These are phyloP conservation scores for Noctilio leporinus DNA, from an alignment of 2,113 vertebrate genomes.

Conservation along the genomic window DNA sequence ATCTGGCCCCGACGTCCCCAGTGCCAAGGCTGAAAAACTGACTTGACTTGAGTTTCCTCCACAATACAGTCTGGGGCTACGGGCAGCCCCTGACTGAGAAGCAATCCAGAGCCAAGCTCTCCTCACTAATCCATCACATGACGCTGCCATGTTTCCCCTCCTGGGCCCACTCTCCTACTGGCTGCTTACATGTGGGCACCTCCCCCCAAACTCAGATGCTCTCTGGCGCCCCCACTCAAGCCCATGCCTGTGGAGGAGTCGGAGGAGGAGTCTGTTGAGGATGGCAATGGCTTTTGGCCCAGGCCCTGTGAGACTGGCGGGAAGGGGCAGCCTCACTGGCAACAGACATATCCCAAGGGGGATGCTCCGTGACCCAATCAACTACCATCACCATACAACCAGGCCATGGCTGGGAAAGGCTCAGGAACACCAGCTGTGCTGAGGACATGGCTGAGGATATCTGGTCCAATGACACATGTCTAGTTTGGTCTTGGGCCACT, in stretches of 20 bases:
- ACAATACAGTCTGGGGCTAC: background rate
- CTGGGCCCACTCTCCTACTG: background rate
- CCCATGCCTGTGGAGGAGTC: background rate
- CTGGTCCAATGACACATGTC: background rate
- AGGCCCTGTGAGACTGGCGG: rapidly evolving
- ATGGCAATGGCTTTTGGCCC: background rate
- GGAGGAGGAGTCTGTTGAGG: background rate
- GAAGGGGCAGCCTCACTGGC: background rate
- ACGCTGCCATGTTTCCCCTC: background rate
- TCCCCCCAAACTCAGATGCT: rapidly evolving
- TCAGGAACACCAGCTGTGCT: background rate
- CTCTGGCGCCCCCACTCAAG: background rate
- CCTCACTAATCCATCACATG: rapidly evolving
- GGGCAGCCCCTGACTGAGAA: background rate
- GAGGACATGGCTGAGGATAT: background rate
- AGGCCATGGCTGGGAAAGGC: background rate
- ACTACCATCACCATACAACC: too few relatives aligned
- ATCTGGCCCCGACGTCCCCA: background rate
- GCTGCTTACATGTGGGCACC: background rate
- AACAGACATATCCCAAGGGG: too few relatives aligned
- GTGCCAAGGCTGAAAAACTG: background rate
- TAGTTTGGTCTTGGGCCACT: background rate
- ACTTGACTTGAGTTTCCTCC: background rate
- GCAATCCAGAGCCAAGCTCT: background rate
- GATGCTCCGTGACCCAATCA: background rate